phyloP scores from a whole-genome alignment of 2,888 invertebrate species.

The Fabriciana adippe region DNA sequence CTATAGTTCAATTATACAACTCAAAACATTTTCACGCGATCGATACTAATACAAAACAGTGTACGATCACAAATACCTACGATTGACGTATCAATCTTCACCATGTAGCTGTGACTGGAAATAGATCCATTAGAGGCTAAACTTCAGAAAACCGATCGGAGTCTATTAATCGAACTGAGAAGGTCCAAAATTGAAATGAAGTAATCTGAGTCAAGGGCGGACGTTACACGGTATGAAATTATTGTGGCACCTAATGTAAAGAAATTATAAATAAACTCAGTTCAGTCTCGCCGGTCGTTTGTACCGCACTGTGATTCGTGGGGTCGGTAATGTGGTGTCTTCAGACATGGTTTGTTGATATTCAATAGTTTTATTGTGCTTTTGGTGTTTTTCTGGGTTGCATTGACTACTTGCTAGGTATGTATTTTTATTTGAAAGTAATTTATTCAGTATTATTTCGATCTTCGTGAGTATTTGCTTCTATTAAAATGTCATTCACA shows the following conservation, averaged over 20 bases:
- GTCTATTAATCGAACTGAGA: slow-evolving; percentile 32
- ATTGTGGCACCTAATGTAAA: slow-evolving; percentile 65
- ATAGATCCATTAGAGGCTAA: slow-evolving; percentile 23
- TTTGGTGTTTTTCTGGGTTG: slow-evolving; percentile 10
- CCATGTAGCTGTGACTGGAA: slow-evolving; percentile 8
- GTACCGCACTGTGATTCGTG: slow-evolving; percentile 36
- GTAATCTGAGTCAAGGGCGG: slow-evolving; percentile 73
- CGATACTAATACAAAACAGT: slow-evolving; percentile 11
- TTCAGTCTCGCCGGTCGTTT: slow-evolving; percentile 49
- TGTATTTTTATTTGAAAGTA: not conserved
- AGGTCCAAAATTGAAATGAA: slow-evolving; percentile 37
- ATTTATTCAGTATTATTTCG: not conserved
- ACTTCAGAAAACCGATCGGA: slow-evolving; percentile 35
- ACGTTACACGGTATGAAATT: slow-evolving; percentile 60
- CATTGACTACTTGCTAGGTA: slow-evolving; percentile 6
- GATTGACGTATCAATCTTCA: slow-evolving; percentile 34
- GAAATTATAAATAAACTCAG: slow-evolving; percentile 76
- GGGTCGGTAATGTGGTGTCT: slow-evolving; percentile 35
- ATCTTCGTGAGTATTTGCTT: not conserved
- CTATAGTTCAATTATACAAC: not conserved
- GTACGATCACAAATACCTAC: slow-evolving; percentile 14
- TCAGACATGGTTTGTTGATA: slow-evolving; percentile 30
- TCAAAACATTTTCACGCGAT: slow-evolving; percentile 19
- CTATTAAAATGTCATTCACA: slow-evolving; percentile 8
- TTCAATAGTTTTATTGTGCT: slow-evolving; percentile 17